A percentile compares a stretch with the other conserved stretches of the same genome.
Evolutionary conservation across 2,797 vertebrate genomes (phyloP).

Genomic region (Aeoliscus strigatus): DNA sequence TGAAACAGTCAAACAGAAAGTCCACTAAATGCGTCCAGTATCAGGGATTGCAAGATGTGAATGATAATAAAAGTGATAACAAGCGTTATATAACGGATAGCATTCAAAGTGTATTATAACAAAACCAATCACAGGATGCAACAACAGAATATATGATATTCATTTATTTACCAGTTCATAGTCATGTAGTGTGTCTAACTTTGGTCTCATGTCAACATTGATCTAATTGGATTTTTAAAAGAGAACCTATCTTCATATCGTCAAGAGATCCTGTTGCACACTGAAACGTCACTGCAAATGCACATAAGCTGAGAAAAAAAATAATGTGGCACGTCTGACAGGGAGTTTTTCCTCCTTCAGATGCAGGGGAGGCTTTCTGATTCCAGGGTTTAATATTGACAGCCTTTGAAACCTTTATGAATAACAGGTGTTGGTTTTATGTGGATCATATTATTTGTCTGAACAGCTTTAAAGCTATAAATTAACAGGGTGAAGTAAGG

Average conservation of each 20-base stretch:
- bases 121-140: no score
- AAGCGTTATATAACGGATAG: no score
- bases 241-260: slow-evolving; percentile 33
- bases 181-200: slow-evolving; percentile 22
- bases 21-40: no score
- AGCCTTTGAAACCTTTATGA: no score
- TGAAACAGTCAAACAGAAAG: no score
- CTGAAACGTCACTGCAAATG: slow-evolving; percentile 47
- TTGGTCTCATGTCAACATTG: slow-evolving; percentile 45
- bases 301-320: slow-evolving; percentile 13
- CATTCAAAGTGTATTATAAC: no score
- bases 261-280: slow-evolving; percentile 35
- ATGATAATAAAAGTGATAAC: no score
- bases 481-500: not conserved
- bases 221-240: slow-evolving; percentile 3
- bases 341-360: slow-evolving; percentile 13
- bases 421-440: no score
- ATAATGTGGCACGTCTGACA: slow-evolving; percentile 10
- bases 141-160: not conserved
- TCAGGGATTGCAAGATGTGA: no score
- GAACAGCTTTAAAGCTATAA: no score
- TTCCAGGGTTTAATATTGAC: slow-evolving; percentile 17
- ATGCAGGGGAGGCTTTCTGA: slow-evolving; percentile 5
- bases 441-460: no score
- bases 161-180: slow-evolving; percentile 4